Conservation (phyloP, 2,113 vertebrate species). For the Mirza zaza region DNA sequence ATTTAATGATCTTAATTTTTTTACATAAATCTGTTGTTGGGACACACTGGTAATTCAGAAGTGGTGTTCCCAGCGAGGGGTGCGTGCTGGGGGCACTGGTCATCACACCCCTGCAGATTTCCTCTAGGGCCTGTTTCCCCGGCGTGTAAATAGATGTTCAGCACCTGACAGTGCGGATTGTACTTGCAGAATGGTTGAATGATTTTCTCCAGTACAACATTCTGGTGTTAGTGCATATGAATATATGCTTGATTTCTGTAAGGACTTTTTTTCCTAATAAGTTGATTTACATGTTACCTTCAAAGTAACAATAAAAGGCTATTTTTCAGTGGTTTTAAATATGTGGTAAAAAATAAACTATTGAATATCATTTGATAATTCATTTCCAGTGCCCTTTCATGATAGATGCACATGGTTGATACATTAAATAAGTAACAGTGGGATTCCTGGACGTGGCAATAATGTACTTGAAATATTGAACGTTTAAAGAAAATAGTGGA, state of each 20-base stretch:
- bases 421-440: background rate
- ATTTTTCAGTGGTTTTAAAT: background rate
- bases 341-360: background rate
- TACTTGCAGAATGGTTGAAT: background rate
- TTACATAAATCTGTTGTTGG: background rate
- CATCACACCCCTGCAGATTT: background rate
- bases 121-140: background rate
- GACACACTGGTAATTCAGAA: background rate
- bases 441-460: background rate
- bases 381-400: background rate
- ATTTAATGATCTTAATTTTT: background rate
- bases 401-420: background rate
- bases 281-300: background rate
- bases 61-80: background rate
- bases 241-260: background rate
- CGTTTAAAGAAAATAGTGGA: slow-evolving; percentile 9
- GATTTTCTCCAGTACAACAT: background rate
- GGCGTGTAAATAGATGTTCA: background rate
- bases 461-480: background rate
- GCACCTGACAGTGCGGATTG: background rate
- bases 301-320: background rate
- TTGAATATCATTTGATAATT: background rate
- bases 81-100: background rate
- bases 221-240: background rate
- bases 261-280: background rate